Evolutionary conservation across 2,113 vertebrate genomes (phyloP).

Genomic region (Crypturellus undulatus): DNA sequence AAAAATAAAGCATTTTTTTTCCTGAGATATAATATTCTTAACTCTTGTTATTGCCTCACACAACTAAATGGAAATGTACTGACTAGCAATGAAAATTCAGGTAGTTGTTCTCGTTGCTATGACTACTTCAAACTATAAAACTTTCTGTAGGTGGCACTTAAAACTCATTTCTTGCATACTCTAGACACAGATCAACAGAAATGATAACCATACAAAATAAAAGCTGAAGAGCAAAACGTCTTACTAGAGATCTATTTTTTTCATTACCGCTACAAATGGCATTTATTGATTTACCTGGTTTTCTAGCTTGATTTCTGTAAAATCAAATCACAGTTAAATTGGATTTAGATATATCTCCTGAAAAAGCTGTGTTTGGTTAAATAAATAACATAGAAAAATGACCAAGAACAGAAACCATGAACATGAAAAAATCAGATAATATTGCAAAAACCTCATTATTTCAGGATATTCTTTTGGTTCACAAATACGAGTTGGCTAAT

Average conservation of each 20-base stretch:
- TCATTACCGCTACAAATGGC: neutral
- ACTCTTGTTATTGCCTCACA: neutral
- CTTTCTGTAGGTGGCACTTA: neutral
- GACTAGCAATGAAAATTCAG: neutral
- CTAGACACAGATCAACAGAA: neutral
- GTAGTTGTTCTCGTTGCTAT: neutral
- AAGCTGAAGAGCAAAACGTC: neutral
- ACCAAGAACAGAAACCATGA: neutral
- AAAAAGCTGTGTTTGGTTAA: neutral
- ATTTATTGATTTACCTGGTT: neutral
- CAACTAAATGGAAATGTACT: neutral
- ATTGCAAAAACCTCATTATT: neutral
- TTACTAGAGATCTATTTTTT: neutral
- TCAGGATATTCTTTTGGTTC: constrained; percentile 16
- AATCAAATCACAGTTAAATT: constrained; percentile 31
- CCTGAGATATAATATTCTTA: neutral
- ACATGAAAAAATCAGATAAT: neutral
- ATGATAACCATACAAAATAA: neutral
- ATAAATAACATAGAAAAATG: neutral
- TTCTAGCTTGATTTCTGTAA: neutral
- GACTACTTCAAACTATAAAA: neutral
- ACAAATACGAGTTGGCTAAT: neutral
- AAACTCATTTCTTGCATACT: neutral
- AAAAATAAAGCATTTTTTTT: neutral
- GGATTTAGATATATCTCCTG: constrained; percentile 3